These are phyloP conservation scores for Andrena cerasifolii DNA, from an alignment of 1,140 invertebrate genomes.

Conservation along the genomic window DNA sequence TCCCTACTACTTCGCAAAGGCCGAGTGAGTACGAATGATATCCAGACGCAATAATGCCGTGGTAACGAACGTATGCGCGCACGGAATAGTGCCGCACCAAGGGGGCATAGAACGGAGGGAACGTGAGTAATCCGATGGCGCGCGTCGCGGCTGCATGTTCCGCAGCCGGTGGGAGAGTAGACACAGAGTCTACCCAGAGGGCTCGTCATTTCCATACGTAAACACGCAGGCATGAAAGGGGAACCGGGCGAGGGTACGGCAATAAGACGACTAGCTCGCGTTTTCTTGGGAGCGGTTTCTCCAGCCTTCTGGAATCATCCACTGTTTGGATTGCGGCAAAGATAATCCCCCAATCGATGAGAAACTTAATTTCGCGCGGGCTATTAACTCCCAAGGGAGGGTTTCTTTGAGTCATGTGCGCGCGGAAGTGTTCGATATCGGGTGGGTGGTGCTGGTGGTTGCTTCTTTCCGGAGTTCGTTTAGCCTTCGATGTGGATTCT, in stretches of 20 bases:
- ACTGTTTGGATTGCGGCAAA: conserved; percentile 41
- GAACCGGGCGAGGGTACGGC: conserved; percentile 17
- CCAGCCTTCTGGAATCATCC: conserved; percentile 10
- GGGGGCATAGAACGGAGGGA: neutral
- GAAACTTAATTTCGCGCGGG: conserved; percentile 45
- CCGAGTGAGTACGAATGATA: conserved; percentile 34
- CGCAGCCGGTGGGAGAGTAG: neutral
- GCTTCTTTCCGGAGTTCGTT: too few species aligned
- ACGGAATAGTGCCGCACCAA: conserved; percentile 13
- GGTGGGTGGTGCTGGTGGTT: too few species aligned
- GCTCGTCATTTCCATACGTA: conserved; percentile 69
- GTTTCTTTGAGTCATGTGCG: neutral
- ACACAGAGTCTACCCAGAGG: conserved; percentile 17
- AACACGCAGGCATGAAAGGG: conserved; percentile 62
- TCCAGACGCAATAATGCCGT: conserved; percentile 52
- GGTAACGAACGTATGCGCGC: conserved; percentile 51
- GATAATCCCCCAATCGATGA: conserved; percentile 44
- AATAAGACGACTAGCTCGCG: conserved; percentile 59
- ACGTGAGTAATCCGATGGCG: conserved; percentile 38
- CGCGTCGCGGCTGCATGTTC: conserved; percentile 39
- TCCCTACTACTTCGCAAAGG: conserved; percentile 16
- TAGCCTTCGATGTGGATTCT: too few species aligned
- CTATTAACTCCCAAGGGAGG: conserved; percentile 44
- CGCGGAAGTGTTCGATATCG: too few species aligned
- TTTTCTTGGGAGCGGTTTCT: conserved; percentile 1